These are phyloP conservation scores for Dichetophora obliterata DNA, from an alignment of 2,888 invertebrate genomes.

Conservation along the genomic window DNA sequence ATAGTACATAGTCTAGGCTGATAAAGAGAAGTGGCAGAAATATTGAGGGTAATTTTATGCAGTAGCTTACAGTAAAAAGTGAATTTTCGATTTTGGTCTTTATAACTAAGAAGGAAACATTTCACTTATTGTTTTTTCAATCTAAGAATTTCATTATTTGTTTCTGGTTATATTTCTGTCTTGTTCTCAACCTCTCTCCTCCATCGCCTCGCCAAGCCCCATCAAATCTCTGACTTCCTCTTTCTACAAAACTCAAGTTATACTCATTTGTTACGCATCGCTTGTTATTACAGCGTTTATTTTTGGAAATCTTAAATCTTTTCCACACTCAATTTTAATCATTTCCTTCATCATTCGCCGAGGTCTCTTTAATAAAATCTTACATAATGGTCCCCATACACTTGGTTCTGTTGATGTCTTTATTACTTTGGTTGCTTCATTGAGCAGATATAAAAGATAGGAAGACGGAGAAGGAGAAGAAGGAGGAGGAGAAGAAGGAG, in stretches of 20 bases:
- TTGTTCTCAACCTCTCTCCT: background rate
- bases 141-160: background rate
- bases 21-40: background rate
- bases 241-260: background rate
- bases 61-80: background rate
- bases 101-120: too few species aligned
- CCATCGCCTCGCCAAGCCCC: background rate
- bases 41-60: background rate
- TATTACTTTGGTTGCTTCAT: conserved; percentile 19
- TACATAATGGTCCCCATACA: background rate
- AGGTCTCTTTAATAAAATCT: conserved; percentile 14
- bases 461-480: background rate
- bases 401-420: conserved; percentile 26
- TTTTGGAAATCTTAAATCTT: conserved; percentile 33
- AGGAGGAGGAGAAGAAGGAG: background rate
- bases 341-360: conserved; percentile 26
- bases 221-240: background rate
- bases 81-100: background rate
- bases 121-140: too few species aligned
- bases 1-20: background rate
- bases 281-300: conserved; percentile 8
- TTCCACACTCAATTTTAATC: conserved; percentile 34
- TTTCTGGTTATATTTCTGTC: background rate
- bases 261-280: conserved; percentile 20
- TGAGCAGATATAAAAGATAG: background rate